Percentiles rank a stretch among this genome's conserved stretches.
phyloP scores from a whole-genome alignment of 2,113 vertebrate genomes.

The Phrynosoma blainvillii region DNA sequence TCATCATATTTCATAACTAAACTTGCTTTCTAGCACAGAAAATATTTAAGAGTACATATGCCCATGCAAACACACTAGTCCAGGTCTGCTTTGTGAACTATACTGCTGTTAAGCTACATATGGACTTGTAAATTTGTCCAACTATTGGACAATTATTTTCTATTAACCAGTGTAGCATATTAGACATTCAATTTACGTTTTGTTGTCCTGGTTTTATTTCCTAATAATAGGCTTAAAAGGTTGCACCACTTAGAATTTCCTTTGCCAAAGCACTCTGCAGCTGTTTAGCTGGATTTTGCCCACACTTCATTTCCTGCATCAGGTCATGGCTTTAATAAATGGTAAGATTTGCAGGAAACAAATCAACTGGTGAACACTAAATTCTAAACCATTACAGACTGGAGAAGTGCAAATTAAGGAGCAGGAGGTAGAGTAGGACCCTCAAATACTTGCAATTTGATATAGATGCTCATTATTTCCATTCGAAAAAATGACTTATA shows the following conservation, averaged over 20 bases:
- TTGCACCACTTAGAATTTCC: constrained; percentile 43
- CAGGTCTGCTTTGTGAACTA: not conserved
- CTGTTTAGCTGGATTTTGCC: constrained; percentile 63
- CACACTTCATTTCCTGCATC: constrained; percentile 71
- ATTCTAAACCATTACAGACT: constrained; percentile 67
- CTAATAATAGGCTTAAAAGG: constrained; percentile 54
- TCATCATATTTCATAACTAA: constrained; percentile 41
- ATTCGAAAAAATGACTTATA: constrained; percentile 45
- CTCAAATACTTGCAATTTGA: constrained; percentile 46
- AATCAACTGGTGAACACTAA: constrained; percentile 67
- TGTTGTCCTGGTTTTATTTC: constrained; percentile 52
- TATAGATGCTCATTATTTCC: constrained; percentile 60
- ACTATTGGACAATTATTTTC: constrained; percentile 36
- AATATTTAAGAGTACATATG: constrained; percentile 42
- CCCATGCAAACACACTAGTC: constrained; percentile 29
- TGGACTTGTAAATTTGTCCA: constrained; percentile 52
- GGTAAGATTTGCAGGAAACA: constrained; percentile 72
- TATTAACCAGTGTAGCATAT: constrained; percentile 41
- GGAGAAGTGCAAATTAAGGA: constrained; percentile 62
- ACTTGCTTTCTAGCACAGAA: constrained; percentile 19
- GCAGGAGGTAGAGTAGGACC: constrained; percentile 42
- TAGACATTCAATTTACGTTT: constrained; percentile 47
- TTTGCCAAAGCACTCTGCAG: constrained; percentile 53
- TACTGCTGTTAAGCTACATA: not conserved
- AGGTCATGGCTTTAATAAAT: constrained; percentile 69